A percentile compares a stretch with the other conserved stretches of the same genome.
Conservation (phyloP, 2,888 invertebrate genomes). For the Sesamia inferens region DNA sequence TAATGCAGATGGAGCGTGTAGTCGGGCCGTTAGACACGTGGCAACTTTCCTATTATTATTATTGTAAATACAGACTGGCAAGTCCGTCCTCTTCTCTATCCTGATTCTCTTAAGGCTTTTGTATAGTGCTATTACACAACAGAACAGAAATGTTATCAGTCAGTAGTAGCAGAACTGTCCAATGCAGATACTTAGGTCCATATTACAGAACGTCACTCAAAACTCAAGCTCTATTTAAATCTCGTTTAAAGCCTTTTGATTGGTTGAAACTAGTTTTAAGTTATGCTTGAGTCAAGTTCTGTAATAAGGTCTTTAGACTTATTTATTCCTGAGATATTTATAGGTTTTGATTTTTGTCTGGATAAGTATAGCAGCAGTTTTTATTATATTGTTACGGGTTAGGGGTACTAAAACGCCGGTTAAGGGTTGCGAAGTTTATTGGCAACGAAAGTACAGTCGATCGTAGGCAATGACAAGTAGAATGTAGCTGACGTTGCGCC, state of each 20-base stretch:
- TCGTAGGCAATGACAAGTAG: too few species aligned
- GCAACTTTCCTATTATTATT: slow-evolving; percentile 3
- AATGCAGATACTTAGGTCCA: background rate
- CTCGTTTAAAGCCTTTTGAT: too few species aligned
- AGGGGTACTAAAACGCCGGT: too few species aligned
- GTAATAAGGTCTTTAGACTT: too few species aligned
- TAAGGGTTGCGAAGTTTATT: too few species aligned
- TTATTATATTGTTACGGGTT: too few species aligned
- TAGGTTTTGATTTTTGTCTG: background rate
- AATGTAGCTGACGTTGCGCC: too few species aligned
- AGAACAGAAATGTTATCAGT: background rate
- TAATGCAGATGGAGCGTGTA: background rate
- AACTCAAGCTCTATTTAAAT: too few species aligned
- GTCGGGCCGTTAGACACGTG: background rate
- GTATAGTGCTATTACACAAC: background rate
- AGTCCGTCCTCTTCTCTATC: slow-evolving; percentile 42
- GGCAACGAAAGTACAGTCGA: too few species aligned
- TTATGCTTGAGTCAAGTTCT: too few species aligned
- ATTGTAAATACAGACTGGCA: slow-evolving; percentile 25
- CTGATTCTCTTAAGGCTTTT: slow-evolving; percentile 12
- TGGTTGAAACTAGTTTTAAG: too few species aligned
- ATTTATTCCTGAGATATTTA: background rate
- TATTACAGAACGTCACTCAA: too few species aligned
- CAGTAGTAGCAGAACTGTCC: background rate
- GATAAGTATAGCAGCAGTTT: background rate